A percentile compares a stretch with the other conserved stretches of the same genome.
These are phyloP conservation scores for Tuta absoluta DNA, from an alignment of 2,888 invertebrate genomes.

Conservation along the genomic window DNA sequence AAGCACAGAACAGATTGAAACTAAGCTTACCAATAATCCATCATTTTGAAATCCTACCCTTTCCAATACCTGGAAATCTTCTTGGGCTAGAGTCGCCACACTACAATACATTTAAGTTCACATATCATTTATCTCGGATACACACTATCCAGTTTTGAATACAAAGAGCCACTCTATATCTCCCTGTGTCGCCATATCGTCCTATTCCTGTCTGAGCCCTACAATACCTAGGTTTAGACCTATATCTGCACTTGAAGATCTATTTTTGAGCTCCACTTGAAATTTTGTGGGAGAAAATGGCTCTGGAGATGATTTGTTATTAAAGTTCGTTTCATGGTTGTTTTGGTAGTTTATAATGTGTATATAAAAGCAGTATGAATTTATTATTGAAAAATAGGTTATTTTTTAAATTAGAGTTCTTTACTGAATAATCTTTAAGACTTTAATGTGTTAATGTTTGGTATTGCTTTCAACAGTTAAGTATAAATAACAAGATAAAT, in stretches of 20 bases:
- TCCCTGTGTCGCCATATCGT: slow-evolving; percentile 48
- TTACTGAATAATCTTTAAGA: too few relatives aligned
- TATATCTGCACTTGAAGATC: slow-evolving; percentile 25
- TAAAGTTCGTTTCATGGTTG: slow-evolving; percentile 23
- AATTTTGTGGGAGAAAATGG: background rate
- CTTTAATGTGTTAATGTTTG: too few relatives aligned
- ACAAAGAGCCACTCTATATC: slow-evolving; percentile 49
- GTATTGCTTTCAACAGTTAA: too few relatives aligned
- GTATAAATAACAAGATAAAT: too few relatives aligned
- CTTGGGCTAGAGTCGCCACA: background rate
- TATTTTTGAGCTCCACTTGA: background rate
- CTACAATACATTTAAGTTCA: slow-evolving; percentile 19
- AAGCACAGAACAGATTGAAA: background rate
- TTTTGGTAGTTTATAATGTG: background rate
- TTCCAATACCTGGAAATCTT: slow-evolving; percentile 11
- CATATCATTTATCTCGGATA: slow-evolving; percentile 30
- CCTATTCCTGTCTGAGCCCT: slow-evolving; percentile 50
- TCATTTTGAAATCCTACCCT: background rate
- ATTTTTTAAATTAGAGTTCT: too few relatives aligned
- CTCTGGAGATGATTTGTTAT: background rate
- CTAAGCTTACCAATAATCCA: background rate
- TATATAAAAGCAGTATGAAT: background rate
- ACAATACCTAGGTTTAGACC: slow-evolving; percentile 32
- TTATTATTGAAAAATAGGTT: too few relatives aligned
- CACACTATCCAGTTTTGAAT: slow-evolving; percentile 44